phyloP scores from a whole-genome alignment of 2,797 vertebrate species.

The Tympanoctomys barrerae region DNA sequence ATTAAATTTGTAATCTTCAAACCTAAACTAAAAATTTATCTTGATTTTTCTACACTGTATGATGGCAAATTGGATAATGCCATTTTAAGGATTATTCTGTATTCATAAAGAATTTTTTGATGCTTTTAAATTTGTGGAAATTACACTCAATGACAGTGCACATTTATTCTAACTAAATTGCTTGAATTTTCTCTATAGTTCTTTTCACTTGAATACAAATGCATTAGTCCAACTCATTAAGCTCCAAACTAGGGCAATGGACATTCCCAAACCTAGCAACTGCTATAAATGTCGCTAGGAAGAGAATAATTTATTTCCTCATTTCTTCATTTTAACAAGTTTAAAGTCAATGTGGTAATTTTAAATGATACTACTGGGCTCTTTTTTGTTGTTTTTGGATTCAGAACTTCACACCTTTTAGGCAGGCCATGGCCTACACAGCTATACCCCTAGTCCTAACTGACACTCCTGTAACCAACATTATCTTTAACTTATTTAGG shows the following conservation, averaged over 20 bases:
- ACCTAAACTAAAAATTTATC: neutral
- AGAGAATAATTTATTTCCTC: neutral
- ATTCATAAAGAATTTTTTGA: neutral
- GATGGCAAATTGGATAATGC: neutral
- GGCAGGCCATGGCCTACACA: too few relatives aligned
- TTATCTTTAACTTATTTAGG: neutral
- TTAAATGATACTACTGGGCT: neutral
- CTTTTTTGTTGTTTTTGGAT: too few relatives aligned
- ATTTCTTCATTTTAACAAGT: neutral
- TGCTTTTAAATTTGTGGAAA: neutral
- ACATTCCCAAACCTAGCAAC: neutral
- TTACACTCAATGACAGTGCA: neutral
- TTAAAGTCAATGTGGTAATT: neutral
- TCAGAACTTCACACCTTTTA: too few relatives aligned
- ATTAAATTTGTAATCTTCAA: neutral
- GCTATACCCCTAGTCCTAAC: too few relatives aligned
- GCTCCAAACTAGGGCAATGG: neutral
- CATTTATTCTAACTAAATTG: neutral
- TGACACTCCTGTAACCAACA: neutral
- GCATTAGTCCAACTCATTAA: neutral
- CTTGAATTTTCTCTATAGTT: neutral
- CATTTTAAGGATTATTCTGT: neutral
- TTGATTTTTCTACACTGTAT: neutral
- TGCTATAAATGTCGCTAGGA: neutral
- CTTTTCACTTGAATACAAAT: neutral